Conservation (phyloP, 2,797 vertebrate species). For the Pseudochirops cupreus region DNA sequence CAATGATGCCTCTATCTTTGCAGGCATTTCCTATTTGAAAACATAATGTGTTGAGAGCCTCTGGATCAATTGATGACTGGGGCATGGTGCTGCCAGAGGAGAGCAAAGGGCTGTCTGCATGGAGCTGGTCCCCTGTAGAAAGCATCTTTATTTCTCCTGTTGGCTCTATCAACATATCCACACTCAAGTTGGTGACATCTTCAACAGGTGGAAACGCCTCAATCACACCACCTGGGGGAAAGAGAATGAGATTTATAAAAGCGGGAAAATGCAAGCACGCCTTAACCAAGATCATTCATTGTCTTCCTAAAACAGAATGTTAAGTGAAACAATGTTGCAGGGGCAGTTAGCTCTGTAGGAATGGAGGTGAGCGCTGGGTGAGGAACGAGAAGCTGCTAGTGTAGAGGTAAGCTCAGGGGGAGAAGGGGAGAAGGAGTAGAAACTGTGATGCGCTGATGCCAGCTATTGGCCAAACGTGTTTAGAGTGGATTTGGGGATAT, state of each 20-base stretch:
- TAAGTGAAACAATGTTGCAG: neutral
- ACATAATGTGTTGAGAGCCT: slow-evolving; percentile 87
- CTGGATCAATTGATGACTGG: slow-evolving; percentile 89
- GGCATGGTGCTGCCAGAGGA: slow-evolving; percentile 89
- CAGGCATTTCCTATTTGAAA: slow-evolving; percentile 88
- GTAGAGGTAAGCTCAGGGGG: neutral
- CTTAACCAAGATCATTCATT: neutral
- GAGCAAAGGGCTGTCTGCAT: slow-evolving; percentile 85
- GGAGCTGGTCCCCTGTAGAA: slow-evolving; percentile 92
- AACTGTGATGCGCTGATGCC: neutral
- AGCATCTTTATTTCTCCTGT: slow-evolving; percentile 88
- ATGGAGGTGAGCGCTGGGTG: neutral
- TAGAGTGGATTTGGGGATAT: neutral
- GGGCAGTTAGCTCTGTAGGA: neutral
- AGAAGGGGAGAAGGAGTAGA: neutral
- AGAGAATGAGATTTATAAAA: slow-evolving; percentile 28
- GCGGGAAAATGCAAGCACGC: neutral
- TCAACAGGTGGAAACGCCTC: slow-evolving; percentile 91
- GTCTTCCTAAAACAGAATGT: neutral
- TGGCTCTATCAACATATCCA: slow-evolving; percentile 93
- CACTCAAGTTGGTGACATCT: slow-evolving; percentile 89
- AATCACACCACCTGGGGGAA: slow-evolving; percentile 90
- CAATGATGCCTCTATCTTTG: slow-evolving; percentile 85
- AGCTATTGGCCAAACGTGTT: neutral
- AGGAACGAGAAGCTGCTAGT: neutral